These are phyloP conservation scores for Mola mola DNA, from an alignment of 2,113 vertebrate species.

Conservation along the genomic window DNA sequence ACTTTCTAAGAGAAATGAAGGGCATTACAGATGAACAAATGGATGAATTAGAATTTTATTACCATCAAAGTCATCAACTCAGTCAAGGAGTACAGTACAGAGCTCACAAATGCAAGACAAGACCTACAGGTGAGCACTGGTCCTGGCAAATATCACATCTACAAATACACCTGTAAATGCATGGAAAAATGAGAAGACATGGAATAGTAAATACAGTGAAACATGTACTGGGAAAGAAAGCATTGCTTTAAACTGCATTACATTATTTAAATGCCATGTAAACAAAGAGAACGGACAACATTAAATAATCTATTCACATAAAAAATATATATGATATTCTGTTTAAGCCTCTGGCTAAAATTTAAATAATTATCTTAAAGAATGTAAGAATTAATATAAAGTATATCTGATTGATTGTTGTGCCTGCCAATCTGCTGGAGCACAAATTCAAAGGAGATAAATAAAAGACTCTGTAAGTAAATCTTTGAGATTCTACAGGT, in stretches of 20 bases:
- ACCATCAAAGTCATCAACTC: constrained; percentile 79
- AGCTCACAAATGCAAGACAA: constrained; percentile 73
- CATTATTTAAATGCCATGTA: constrained; percentile 62
- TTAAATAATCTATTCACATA: constrained; percentile 58
- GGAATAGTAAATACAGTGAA: constrained; percentile 62
- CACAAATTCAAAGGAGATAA: constrained; percentile 30
- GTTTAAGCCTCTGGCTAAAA: constrained; percentile 45
- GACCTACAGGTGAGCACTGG: constrained; percentile 64
- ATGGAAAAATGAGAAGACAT: constrained; percentile 62
- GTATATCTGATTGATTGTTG: constrained; percentile 8
- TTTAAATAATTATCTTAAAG: constrained; percentile 27
- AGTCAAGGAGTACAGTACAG: constrained; percentile 75
- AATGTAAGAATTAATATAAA: constrained; percentile 35
- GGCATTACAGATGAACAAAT: constrained; percentile 14
- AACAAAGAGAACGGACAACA: constrained; percentile 58
- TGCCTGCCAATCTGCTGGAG: constrained; percentile 8
- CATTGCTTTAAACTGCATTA: constrained; percentile 70
- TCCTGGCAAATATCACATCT: constrained; percentile 69
- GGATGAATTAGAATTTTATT: constrained; percentile 75
- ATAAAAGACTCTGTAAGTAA: too few relatives aligned
- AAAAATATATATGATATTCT: constrained; percentile 38
- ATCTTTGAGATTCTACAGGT: too few relatives aligned
- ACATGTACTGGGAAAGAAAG: constrained; percentile 55
- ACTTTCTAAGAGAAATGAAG: constrained; percentile 9
- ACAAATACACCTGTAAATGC: constrained; percentile 66